Percentiles rank a stretch among this genome's conserved stretches.
phyloP scores from a whole-genome alignment of 1,140 invertebrate species.

The Meloidogyne hapla region DNA sequence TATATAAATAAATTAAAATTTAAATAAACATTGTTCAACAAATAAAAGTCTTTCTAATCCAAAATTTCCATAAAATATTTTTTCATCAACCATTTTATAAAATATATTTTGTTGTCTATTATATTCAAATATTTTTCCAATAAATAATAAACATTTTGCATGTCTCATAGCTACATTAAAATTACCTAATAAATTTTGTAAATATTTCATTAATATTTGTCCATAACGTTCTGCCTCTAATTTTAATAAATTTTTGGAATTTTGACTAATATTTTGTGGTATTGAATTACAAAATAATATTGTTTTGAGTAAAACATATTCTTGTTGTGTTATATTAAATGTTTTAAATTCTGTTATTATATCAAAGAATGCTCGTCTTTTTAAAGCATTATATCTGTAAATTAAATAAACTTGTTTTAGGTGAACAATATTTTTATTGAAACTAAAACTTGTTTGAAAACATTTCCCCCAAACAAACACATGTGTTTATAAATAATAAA shows the following conservation, averaged over 20 bases:
- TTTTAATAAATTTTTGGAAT: not conserved
- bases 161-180: not conserved
- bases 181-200: not conserved
- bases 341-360: slow-evolving; percentile 1
- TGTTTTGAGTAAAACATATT: not conserved
- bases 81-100: not conserved
- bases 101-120: not conserved
- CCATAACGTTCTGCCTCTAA: not conserved
- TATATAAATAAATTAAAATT: not conserved
- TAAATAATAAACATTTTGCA: not conserved
- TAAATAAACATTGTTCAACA: not conserved
- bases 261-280: not conserved
- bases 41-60: not conserved
- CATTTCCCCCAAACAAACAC: too few species aligned
- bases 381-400: not conserved
- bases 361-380: not conserved
- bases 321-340: not conserved
- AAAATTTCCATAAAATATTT: not conserved
- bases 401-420: too few species aligned
- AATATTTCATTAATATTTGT: slow-evolving; percentile 1
- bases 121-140: not conserved
- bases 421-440: too few species aligned
- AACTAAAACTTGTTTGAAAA: too few species aligned
- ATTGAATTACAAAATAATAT: not conserved
- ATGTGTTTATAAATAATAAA: too few species aligned